A percentile compares a stretch with the other conserved stretches of the same genome.
phyloP scores from a whole-genome alignment of 2,797 vertebrate genomes.

The Hippocampus kuda region DNA sequence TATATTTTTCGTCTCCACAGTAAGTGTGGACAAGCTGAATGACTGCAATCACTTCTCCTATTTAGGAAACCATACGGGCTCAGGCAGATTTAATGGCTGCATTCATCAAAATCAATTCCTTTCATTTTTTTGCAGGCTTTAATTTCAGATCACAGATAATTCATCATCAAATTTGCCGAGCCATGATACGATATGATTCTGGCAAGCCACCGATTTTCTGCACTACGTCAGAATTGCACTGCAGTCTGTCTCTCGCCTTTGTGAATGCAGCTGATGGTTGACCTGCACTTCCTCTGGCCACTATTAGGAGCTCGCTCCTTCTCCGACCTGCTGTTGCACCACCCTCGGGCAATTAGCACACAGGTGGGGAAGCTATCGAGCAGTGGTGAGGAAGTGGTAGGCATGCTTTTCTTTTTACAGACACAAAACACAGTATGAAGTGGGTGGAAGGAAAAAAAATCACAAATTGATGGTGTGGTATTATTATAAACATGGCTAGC shows the following conservation, averaged over 20 bases:
- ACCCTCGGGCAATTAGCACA: too few species aligned
- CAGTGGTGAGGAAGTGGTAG: too few species aligned
- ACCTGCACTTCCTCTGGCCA: too few species aligned
- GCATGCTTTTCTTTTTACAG: too few species aligned
- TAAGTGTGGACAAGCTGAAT: neutral
- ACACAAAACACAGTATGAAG: too few species aligned
- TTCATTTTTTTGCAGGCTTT: constrained; percentile 10
- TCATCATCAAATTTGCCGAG: neutral
- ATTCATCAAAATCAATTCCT: constrained; percentile 8
- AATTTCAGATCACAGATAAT: constrained; percentile 12
- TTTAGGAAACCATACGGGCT: neutral
- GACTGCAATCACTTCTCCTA: neutral
- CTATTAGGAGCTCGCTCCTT: too few species aligned
- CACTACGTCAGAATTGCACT: neutral
- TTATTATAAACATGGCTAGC: too few species aligned
- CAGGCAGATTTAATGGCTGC: neutral
- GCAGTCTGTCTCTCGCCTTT: neutral
- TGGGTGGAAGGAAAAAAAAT: too few species aligned
- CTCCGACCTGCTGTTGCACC: too few species aligned
- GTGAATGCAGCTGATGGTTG: neutral
- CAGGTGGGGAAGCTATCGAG: too few species aligned
- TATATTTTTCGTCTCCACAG: constrained; percentile 2
- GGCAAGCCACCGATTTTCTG: neutral
- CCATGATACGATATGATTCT: neutral
- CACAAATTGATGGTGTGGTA: too few species aligned